These are phyloP conservation scores for Ianthella basta DNA, from an alignment of 37 sponge, comb jelly and placozoan genomes.

Conservation along the genomic window DNA sequence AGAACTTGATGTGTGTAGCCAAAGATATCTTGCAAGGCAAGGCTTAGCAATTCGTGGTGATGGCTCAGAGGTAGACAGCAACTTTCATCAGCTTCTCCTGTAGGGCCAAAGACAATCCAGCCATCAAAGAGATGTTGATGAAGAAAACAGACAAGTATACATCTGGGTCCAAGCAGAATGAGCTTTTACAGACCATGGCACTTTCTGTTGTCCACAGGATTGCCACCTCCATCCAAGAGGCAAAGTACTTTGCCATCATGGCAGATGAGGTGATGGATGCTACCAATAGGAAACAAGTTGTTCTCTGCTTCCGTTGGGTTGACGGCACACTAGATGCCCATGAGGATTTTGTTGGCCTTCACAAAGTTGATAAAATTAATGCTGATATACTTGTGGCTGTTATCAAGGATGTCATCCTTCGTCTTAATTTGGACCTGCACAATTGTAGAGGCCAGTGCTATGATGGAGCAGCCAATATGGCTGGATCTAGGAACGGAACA, in stretches of 20 bases:
- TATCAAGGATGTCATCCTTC: constrained; percentile 43
- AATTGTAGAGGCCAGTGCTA: constrained; percentile 65
- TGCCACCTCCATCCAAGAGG: constrained; percentile 1
- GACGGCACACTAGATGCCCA: constrained; percentile 34
- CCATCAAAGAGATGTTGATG: neutral
- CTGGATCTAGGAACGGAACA: constrained; percentile 42
- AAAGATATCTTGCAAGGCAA: neutral
- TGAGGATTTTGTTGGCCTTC: constrained; percentile 55
- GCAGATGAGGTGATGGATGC: constrained; percentile 53
- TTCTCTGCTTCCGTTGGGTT: constrained; percentile 44
- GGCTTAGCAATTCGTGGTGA: constrained; percentile 9
- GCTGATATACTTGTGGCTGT: constrained; percentile 31
- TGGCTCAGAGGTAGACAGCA: neutral
- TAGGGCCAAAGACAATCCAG: neutral
- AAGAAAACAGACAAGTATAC: constrained; percentile 42
- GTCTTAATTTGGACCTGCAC: constrained; percentile 33
- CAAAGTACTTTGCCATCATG: constrained; percentile 45
- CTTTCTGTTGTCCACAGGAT: constrained; percentile 29
- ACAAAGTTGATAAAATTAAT: constrained; percentile 8
- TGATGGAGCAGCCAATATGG: constrained; percentile 62
- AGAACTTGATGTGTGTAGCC: constrained; percentile 19
- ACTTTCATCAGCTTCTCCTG: neutral
- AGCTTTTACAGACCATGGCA: constrained; percentile 39
- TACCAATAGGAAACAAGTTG: constrained; percentile 57
- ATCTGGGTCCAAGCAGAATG: constrained; percentile 48